Evolutionary conservation across 2,888 invertebrate genomes (phyloP).

Genomic region (Apantesis nais): DNA sequence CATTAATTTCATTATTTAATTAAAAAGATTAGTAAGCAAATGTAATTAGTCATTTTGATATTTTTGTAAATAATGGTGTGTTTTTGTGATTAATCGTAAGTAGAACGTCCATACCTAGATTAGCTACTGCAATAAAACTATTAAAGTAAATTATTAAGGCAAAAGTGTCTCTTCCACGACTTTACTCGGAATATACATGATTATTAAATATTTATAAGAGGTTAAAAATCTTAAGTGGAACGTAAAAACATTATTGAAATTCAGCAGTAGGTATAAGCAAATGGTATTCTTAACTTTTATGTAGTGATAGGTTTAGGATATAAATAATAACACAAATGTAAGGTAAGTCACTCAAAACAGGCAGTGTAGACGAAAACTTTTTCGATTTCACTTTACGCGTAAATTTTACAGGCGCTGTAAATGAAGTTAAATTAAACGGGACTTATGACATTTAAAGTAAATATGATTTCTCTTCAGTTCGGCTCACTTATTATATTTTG

Average conservation of each 20-base stretch:
- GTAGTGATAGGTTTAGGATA: not conserved
- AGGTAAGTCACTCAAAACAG: conserved; percentile 26
- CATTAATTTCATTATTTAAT: no score
- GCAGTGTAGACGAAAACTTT: conserved; percentile 43
- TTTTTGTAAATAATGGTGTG: not conserved
- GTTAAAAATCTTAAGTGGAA: not conserved
- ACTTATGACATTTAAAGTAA: conserved; percentile 21
- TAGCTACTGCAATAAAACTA: no score
- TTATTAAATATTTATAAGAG: no score
- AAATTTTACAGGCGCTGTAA: conserved; percentile 30
- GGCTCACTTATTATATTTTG: not conserved
- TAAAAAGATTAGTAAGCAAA: not conserved
- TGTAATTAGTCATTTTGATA: no score
- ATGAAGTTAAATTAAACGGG: conserved; percentile 34
- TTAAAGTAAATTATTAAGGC: not conserved
- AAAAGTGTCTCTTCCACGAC: no score
- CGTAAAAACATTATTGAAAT: not conserved
- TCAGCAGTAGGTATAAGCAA: not conserved
- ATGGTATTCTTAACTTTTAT: not conserved
- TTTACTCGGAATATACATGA: no score
- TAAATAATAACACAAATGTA: conserved; percentile 19
- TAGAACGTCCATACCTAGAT: no score
- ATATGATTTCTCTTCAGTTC: not conserved
- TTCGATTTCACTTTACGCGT: conserved; percentile 47
- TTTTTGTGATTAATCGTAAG: no score